A percentile compares a stretch with the other conserved stretches of the same genome.
phyloP scores from a whole-genome alignment of 1,140 invertebrate genomes.

The Trachymyrmex septentrionalis region DNA sequence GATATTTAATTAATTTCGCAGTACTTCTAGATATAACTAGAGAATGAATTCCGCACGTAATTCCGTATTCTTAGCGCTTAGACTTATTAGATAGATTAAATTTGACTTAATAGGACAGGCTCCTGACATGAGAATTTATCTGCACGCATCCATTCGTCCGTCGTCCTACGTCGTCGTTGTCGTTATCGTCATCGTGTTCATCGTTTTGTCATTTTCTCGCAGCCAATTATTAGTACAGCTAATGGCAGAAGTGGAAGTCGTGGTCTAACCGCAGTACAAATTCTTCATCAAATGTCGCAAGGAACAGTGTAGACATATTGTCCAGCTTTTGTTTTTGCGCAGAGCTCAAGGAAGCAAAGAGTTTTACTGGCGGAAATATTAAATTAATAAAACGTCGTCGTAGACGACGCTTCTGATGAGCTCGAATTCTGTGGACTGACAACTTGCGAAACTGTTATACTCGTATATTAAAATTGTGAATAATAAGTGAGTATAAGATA shows the following conservation, averaged over 20 bases:
- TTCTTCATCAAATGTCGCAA: conserved; percentile 23
- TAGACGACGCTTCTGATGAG: no score
- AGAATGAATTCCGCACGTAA: not conserved
- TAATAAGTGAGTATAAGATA: no score
- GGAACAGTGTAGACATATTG: conserved; percentile 19
- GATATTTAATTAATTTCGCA: conserved; percentile 28
- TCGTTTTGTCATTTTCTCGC: conserved; percentile 60
- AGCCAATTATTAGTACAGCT: conserved; percentile 51
- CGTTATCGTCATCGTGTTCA: not conserved
- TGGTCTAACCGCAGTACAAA: not conserved
- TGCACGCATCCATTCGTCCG: not conserved
- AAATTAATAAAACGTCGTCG: not conserved
- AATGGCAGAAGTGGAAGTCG: conserved; percentile 9
- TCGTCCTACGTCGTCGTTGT: not conserved
- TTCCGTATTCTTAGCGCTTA: not conserved
- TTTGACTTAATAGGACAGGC: conserved; percentile 11
- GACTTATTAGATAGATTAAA: conserved; percentile 18
- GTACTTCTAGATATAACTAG: not conserved
- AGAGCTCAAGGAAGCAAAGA: not conserved
- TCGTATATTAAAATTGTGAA: not conserved
- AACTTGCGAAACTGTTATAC: conserved; percentile 11
- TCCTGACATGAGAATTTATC: conserved; percentile 45
- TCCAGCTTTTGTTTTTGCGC: not conserved
- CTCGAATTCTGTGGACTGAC: not conserved
- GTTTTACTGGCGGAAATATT: not conserved